phyloP scores from a whole-genome alignment of 1,140 invertebrate genomes.

The Caenorhabditis briggsae region DNA sequence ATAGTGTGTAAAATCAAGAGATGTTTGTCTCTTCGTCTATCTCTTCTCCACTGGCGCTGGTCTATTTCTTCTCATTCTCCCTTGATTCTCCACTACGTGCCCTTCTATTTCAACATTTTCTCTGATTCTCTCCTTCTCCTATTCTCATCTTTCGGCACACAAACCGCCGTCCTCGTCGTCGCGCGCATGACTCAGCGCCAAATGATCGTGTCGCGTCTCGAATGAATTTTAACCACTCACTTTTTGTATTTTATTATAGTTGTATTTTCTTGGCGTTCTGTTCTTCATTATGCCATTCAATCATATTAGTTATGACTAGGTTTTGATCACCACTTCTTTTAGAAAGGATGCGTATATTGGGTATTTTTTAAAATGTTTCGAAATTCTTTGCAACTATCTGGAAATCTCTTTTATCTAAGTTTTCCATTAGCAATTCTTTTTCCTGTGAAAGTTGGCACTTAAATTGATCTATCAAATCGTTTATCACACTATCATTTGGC shows the following conservation, averaged over 20 bases:
- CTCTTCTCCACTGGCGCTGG: constrained; percentile 35
- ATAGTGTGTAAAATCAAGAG: background rate
- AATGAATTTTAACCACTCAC: constrained; percentile 54
- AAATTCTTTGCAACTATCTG: background rate
- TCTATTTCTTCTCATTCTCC: background rate
- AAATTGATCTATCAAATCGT: too few relatives aligned
- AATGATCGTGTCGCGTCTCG: constrained; percentile 55
- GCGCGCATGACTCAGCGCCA: constrained; percentile 54
- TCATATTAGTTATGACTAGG: background rate
- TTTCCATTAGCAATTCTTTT: too few relatives aligned
- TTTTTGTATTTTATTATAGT: constrained; percentile 48
- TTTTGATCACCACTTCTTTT: background rate
- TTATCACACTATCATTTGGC: too few relatives aligned
- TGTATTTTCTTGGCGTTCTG: background rate
- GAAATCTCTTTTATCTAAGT: too few relatives aligned
- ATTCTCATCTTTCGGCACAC: constrained; percentile 18
- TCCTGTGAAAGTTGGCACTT: too few relatives aligned
- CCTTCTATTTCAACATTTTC: background rate
- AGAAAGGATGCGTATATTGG: background rate
- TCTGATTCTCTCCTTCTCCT: constrained; percentile 3
- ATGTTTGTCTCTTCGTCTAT: background rate
- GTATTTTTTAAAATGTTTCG: background rate
- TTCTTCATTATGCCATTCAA: constrained; percentile 31
- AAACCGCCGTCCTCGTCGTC: constrained; percentile 36
- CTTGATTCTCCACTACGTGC: background rate